Percentiles rank a stretch among this genome's conserved stretches.
These are phyloP conservation scores for Xestia rhomboidea DNA, from an alignment of 2,888 invertebrate species.

Conservation along the genomic window DNA sequence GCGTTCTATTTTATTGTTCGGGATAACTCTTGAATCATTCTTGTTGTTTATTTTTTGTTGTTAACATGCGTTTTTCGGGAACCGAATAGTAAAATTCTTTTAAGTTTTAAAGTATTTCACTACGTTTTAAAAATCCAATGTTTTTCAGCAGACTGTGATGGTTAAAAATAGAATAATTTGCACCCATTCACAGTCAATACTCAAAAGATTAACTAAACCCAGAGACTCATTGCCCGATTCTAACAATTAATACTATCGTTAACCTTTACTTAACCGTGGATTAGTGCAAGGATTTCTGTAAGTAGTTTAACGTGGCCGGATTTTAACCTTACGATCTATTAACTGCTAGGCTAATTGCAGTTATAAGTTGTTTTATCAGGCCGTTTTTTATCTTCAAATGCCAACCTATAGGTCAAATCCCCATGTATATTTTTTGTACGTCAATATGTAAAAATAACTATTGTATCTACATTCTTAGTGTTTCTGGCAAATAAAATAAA, in stretches of 20 bases:
- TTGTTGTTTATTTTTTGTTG: neutral
- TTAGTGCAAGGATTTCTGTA: slow-evolving; percentile 49
- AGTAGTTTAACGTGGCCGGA: slow-evolving; percentile 29
- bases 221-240: slow-evolving; percentile 13
- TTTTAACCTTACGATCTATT: slow-evolving; percentile 27
- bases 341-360: neutral
- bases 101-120: neutral
- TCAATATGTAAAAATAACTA: neutral
- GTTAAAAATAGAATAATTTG: neutral
- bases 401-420: neutral
- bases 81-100: neutral
- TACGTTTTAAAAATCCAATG: neutral
- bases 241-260: slow-evolving; percentile 40
- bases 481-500: neutral
- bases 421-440: neutral
- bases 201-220: slow-evolving; percentile 25
- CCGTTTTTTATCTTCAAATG: neutral
- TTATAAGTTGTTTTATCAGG: neutral
- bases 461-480: neutral
- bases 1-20: slow-evolving; percentile 32
- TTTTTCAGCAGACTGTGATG: neutral
- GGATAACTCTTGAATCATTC: neutral
- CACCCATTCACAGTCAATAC: slow-evolving; percentile 10
- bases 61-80: neutral
- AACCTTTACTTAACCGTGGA: slow-evolving; percentile 32